phyloP scores from a whole-genome alignment of 2,113 vertebrate genomes.

The Myotis brandtii region DNA sequence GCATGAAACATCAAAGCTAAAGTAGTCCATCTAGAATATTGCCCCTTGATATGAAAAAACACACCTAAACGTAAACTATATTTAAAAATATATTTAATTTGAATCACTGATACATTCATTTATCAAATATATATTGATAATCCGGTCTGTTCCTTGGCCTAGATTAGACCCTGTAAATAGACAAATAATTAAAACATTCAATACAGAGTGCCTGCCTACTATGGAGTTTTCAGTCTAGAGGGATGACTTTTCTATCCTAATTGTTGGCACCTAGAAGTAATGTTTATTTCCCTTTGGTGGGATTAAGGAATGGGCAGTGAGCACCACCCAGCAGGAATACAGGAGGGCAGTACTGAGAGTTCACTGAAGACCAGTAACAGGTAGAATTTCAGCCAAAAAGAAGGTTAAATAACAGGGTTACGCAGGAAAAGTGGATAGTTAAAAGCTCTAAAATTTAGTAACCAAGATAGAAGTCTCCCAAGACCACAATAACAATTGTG shows the following conservation, averaged over 20 bases:
- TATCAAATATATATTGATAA: background rate
- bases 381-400: background rate
- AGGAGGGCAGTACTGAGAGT: background rate
- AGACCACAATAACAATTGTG: background rate
- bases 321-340: background rate
- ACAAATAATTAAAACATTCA: too few relatives aligned
- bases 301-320: fast-evolving
- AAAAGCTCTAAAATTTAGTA: background rate
- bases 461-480: background rate
- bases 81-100: background rate
- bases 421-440: background rate
- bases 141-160: background rate
- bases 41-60: too few relatives aligned
- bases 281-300: background rate
- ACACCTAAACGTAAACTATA: background rate
- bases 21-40: too few relatives aligned
- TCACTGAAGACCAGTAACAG: background rate
- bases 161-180: too few relatives aligned
- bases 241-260: background rate
- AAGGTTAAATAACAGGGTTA: background rate
- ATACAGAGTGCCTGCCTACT: background rate
- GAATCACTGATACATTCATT: background rate
- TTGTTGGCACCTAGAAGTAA: background rate
- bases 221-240: background rate
- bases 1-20: background rate